Base-by-base conservation (phyloP, 2,888 invertebrate species). In the Oligia latruncula region DNA sequence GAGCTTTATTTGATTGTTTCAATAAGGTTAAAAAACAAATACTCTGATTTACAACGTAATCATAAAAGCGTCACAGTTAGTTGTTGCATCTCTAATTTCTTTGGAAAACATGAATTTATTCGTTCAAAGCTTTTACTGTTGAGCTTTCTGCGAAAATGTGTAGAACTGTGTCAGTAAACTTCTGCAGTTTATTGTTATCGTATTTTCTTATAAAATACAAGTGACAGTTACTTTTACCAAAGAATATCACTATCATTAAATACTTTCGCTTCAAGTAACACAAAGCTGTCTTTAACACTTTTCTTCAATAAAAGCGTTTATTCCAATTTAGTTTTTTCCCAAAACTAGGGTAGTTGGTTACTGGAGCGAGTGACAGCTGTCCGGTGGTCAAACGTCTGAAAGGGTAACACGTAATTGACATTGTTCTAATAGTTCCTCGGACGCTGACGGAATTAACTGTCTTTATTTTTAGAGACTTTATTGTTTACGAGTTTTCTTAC, bases 161-260 rank as follows among this genome's bases (percentile, higher is more conserved):
- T n/a, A 49, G 4, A 9, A 40, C 15, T 9, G 29, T 43, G 60
- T 40, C 64, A 29, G 29, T 17, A 46, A 70, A 40, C 60, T 13
- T 49, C 2, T 15, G 11, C 2, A 55, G 52, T 52, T 40, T 20
- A 29, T 4, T 40, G 46, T 79, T 72, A 71, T 52, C 2, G 9
- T 46, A 65, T 65, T 72, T 78, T 49, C 17, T 11, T 58, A 71
- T 17, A 29, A 72, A 72, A 62, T 46, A 35, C 46, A 15, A 58
- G 15, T 60, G 15, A 46, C 15, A 40, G 67, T 35, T 58, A 40
- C 35, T 67, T 73, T 80, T 68, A 20, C 35, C 11, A 66, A 72
- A 74, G n/a, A 68, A 74, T 35, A n/a, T 35, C 9, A 55, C 66
- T 68, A 40, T 81, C 79, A 87, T 87, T 83, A 86, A 79, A 87